These are phyloP conservation scores for Tricholaema leucomelas DNA, from an alignment of 2,113 vertebrate species.

Conservation along the genomic window DNA sequence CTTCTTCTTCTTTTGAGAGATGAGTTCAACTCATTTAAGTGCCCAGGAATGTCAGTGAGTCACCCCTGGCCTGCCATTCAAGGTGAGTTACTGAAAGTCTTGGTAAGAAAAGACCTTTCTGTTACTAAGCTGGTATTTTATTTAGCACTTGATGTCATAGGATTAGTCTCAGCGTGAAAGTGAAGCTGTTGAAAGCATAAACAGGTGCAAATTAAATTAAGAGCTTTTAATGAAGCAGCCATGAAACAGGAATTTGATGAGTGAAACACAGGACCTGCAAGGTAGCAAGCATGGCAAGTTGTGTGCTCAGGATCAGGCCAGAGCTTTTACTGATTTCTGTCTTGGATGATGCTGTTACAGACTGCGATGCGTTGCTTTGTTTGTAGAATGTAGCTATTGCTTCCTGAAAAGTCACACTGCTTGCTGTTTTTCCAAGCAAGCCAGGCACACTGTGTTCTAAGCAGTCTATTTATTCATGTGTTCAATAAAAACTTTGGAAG, in stretches of 20 bases:
- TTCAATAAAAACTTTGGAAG: not conserved
- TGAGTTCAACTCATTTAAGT: conserved; percentile 46
- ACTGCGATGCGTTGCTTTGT: not conserved
- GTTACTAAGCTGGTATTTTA: conserved; percentile 17
- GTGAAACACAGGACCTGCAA: not conserved
- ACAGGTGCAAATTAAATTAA: conserved; percentile 58
- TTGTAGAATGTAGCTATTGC: not conserved
- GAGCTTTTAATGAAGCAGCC: conserved; percentile 26
- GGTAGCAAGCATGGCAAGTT: not conserved
- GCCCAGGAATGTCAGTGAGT: conserved; percentile 43
- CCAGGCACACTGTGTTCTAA: not conserved
- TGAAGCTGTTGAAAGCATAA: not conserved
- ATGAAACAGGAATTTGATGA: conserved; percentile 2
- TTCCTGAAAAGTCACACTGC: not conserved
- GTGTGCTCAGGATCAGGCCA: not conserved
- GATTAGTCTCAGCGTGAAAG: conserved; percentile 3
- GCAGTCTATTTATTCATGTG: not conserved
- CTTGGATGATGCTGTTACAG: not conserved
- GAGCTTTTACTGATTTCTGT: not conserved
- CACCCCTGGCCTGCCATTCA: conserved; percentile 14
- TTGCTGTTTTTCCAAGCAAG: not conserved
- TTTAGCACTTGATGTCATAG: conserved; percentile 4
- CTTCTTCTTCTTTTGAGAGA: conserved; percentile 53
- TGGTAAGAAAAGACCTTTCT: conserved; percentile 23
- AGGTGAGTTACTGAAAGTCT: conserved; percentile 38